phyloP scores from a whole-genome alignment of 2,888 invertebrate genomes.

The Dryobota labecula region DNA sequence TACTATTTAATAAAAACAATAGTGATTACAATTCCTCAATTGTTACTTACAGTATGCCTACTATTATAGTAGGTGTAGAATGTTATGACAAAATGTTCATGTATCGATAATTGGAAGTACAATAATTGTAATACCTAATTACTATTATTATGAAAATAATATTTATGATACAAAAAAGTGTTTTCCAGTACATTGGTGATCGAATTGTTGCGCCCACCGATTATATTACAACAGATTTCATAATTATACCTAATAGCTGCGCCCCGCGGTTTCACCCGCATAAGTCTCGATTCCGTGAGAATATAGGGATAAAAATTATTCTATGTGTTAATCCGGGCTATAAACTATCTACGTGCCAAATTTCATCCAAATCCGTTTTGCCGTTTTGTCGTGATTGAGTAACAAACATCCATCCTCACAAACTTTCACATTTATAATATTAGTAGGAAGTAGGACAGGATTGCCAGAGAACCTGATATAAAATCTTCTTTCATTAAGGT shows the following conservation, averaged over 20 bases:
- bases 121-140: slow-evolving; percentile 59
- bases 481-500: slow-evolving; percentile 32
- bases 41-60: slow-evolving; percentile 60
- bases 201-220: slow-evolving; percentile 55
- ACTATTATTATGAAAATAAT: slow-evolving; percentile 62
- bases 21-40: slow-evolving; percentile 86
- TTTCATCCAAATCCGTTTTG: no score
- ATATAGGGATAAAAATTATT: no score
- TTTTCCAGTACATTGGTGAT: slow-evolving; percentile 56
- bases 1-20: slow-evolving; percentile 82
- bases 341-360: no score
- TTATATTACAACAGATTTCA: slow-evolving; percentile 24
- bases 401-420: no score
- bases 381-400: no score
- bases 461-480: background rate
- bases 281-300: no score
- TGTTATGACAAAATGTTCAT: slow-evolving; percentile 61
- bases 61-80: slow-evolving; percentile 61
- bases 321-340: no score
- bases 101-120: slow-evolving; percentile 68
- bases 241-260: slow-evolving; percentile 4
- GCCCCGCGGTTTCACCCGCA: no score
- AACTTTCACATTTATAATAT: no score
- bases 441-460: no score
- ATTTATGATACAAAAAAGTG: slow-evolving; percentile 51